These are phyloP conservation scores for Agrochola macilenta DNA, from an alignment of 2,888 invertebrate species.

Conservation along the genomic window DNA sequence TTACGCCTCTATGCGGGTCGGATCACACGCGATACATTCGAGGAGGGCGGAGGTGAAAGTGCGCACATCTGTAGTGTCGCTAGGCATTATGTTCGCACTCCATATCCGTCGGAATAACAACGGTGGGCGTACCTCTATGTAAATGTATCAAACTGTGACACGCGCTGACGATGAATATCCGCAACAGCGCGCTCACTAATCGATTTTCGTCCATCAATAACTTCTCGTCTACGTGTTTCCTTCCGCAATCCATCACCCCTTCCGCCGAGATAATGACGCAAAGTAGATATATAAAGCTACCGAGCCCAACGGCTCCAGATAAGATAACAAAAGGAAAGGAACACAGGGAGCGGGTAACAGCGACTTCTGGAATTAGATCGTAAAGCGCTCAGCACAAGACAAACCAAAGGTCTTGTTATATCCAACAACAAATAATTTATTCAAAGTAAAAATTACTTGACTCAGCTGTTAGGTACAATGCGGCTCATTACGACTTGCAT, in stretches of 20 bases:
- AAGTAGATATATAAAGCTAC: slow-evolving; percentile 67
- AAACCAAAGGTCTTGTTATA: slow-evolving; percentile 28
- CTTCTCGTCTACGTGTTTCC: slow-evolving; percentile 43
- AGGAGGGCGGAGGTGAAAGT: slow-evolving; percentile 86
- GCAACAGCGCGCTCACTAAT: slow-evolving; percentile 46
- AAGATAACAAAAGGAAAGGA: slow-evolving; percentile 72
- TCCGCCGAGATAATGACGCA: slow-evolving; percentile 60
- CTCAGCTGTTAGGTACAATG: slow-evolving; percentile 20
- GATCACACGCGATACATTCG: slow-evolving; percentile 77
- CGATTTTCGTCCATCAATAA: slow-evolving; percentile 55
- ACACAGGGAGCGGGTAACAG: slow-evolving; percentile 62
- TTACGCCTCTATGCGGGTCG: slow-evolving; percentile 75
- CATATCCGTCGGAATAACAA: slow-evolving; percentile 70
- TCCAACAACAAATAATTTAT: slow-evolving; percentile 13
- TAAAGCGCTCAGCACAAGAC: slow-evolving; percentile 31
- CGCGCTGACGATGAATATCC: slow-evolving; percentile 48
- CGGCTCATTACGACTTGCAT: slow-evolving; percentile 9
- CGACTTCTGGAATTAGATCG: slow-evolving; percentile 56
- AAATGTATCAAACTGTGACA: slow-evolving; percentile 61
- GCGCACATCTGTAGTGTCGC: slow-evolving; percentile 77
- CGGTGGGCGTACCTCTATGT: slow-evolving; percentile 76
- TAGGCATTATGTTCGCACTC: slow-evolving; percentile 71
- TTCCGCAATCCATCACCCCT: slow-evolving; percentile 57
- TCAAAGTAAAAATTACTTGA: slow-evolving; percentile 19
- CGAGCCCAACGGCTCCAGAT: slow-evolving; percentile 70